Percentiles rank a stretch among this genome's conserved stretches.
Evolutionary conservation across 2,888 invertebrate genomes (phyloP).

Genomic region (Ormyrus labotus): DNA sequence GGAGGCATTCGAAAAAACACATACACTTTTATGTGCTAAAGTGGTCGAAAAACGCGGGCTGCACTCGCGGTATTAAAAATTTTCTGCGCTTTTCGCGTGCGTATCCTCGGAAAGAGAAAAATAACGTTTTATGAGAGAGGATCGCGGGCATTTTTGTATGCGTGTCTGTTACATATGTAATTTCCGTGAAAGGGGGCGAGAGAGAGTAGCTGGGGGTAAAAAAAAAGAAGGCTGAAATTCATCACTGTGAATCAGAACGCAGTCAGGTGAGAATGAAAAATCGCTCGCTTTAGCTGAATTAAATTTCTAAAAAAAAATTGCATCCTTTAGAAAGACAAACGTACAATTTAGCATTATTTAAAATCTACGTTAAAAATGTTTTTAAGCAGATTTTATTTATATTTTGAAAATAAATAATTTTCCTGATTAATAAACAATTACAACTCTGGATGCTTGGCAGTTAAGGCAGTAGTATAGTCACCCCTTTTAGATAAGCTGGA

Average conservation of each 20-base stretch:
- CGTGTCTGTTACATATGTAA: background rate
- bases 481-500: too few relatives aligned
- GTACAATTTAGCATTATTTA: too few relatives aligned
- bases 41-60: slow-evolving; percentile 23
- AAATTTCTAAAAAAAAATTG: too few relatives aligned
- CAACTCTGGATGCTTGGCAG: too few relatives aligned
- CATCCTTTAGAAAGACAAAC: too few relatives aligned
- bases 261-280: too few relatives aligned
- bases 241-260: slow-evolving; percentile 2
- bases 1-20: slow-evolving; percentile 14
- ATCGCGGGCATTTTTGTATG: background rate
- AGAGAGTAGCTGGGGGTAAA: background rate
- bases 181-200: background rate
- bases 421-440: too few relatives aligned
- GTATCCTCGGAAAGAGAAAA: background rate
- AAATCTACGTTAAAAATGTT: too few relatives aligned
- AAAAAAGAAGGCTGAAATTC: background rate
- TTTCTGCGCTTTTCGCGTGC: slow-evolving; percentile 1
- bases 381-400: too few relatives aligned
- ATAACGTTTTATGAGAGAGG: background rate
- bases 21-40: background rate
- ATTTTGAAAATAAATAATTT: too few relatives aligned
- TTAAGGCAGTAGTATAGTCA: too few relatives aligned
- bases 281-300: too few relatives aligned
- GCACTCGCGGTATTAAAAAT: background rate